These are phyloP conservation scores for Vannuccia rotundouncinata DNA, from an alignment of 2,888 invertebrate species.

Conservation along the genomic window DNA sequence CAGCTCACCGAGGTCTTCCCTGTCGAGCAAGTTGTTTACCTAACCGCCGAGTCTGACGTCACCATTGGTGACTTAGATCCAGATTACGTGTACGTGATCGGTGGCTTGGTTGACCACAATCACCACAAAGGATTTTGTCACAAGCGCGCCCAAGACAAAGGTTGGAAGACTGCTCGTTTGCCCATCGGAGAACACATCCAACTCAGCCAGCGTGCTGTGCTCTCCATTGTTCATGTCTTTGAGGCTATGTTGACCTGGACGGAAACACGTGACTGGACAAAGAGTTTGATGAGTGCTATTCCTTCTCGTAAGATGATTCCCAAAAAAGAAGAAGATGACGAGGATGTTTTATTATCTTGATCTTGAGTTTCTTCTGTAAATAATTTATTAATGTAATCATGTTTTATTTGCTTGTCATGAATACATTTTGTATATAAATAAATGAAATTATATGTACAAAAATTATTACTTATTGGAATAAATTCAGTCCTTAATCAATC, in stretches of 20 bases:
- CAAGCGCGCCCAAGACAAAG: slow-evolving; percentile 70
- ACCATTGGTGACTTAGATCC: slow-evolving; percentile 66
- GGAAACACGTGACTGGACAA: slow-evolving; percentile 56
- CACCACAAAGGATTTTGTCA: slow-evolving; percentile 84
- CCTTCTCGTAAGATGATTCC: slow-evolving; percentile 51
- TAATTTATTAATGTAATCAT: no score
- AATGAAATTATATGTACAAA: no score
- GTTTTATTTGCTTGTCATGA: no score
- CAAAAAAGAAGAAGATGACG: no score
- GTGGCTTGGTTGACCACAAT: slow-evolving; percentile 95
- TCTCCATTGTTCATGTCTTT: slow-evolving; percentile 80
- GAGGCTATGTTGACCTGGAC: slow-evolving; percentile 58
- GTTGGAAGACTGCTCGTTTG: slow-evolving; percentile 70
- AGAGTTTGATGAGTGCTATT: slow-evolving; percentile 53
- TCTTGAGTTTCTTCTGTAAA: no score
- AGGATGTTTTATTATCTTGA: no score
- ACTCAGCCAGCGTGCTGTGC: slow-evolving; percentile 83
- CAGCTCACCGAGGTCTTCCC: slow-evolving; percentile 66
- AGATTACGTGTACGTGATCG: slow-evolving; percentile 80
- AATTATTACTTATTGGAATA: no score
- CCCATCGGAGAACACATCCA: slow-evolving; percentile 81
- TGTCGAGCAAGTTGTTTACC: slow-evolving; percentile 74
- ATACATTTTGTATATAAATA: no score
- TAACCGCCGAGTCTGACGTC: slow-evolving; percentile 87
- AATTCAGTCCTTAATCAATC: no score